Evolutionary conservation across 1,140 invertebrate genomes (phyloP), one percentile per base, ranked within the genome.

Genomic region (Nautilus pompilius): DNA sequence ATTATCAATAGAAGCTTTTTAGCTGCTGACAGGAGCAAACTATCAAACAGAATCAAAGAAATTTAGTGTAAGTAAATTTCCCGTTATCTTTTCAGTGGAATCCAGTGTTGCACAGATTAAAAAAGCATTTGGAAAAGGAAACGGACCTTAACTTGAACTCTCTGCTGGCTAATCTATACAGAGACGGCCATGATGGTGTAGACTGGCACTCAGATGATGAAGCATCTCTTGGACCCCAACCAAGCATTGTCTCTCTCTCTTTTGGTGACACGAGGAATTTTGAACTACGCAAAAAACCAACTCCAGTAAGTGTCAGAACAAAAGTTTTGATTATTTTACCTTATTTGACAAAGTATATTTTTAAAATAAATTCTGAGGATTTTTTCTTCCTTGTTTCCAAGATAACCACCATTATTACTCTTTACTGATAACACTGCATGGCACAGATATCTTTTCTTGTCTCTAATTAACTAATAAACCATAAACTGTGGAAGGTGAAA

Each of bases 191-290:
- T 66, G 85, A 86, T 68, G 78, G 75, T 55, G 76, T 84, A 24
- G 73, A 74, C 10, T 87, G 85, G 85, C 84, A 85, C 67, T 74
- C 77, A 53, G 85, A 86, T 66, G 77, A 81, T 66, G 84, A 86
- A 67, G 65, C 67, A 3, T 69, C 75, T 32, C 70, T 86, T 24
- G 82, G 85, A 5, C 66, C 74, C 10, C 74, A 81, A 46, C 85
- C 85, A 5, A 79, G 79, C 3, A 83, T 86, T 63, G 85, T 84
- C 0, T 83, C 83, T 4, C 61, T 86, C 26, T 84, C 84, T 2
- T 77, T 86, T 58, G 85, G 85, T 65, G 80, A 80, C 56, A 70
- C 71, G 0, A 71, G 84, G 55, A 76, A 72, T 24, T 85, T 85
- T 78, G 80, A 84, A 68, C 69, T 85, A 68, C 63, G 80, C 13